Evolutionary conservation across 2,797 vertebrate genomes (phyloP), one percentile per base, ranked within the genome.

Genomic region (Pangasius sanitwongsei): DNA sequence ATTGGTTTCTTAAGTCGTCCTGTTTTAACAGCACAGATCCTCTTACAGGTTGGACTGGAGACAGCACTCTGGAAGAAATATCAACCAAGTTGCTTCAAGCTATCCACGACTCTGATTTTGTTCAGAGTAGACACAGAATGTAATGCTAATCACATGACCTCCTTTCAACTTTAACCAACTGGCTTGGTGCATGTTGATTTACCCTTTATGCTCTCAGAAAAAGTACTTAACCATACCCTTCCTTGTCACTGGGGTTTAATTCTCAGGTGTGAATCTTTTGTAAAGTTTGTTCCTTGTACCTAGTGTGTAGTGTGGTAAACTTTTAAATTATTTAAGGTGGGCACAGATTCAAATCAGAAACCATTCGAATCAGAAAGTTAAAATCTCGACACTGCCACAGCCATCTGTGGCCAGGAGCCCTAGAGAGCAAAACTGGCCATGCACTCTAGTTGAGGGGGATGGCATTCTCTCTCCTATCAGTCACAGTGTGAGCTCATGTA

Each of bases 1-100:
- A 83, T 59, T 63, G 67, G 61, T 84, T 4, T 53, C 85, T 70
- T 8, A 48, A 87, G 65, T 77, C 41, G 65, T 59, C 44, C 37
- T 83, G 70, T 65, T 87, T 89, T 91, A 89, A 57, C 90, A 85
- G 89, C 25, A 55, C 72, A 55, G 65, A 84, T 74, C 65, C 15
- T n/a, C 69, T 65, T 20, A 77, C 72, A 48, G 70, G 20, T 81
- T 70, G 34, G 48, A 57, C 75, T 28, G 31, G 15, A 80, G 85
- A 74, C 28, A 72, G 61, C 15, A 25, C 20, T 25, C 63, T 72
- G 67, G 69, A 83, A 57, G 63, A 88, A 78, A 83, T 55, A 78
- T 44, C 59, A 84, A 48, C 31, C 34, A 11, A 20, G 4, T 20
- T 13, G 63, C 37, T 53, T 34, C 16, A 23, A 55, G 23, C 57